A percentile compares a stretch with the other conserved stretches of the same genome.
Conservation (phyloP, 2,113 vertebrate species). For the Trematomus loennbergii region DNA sequence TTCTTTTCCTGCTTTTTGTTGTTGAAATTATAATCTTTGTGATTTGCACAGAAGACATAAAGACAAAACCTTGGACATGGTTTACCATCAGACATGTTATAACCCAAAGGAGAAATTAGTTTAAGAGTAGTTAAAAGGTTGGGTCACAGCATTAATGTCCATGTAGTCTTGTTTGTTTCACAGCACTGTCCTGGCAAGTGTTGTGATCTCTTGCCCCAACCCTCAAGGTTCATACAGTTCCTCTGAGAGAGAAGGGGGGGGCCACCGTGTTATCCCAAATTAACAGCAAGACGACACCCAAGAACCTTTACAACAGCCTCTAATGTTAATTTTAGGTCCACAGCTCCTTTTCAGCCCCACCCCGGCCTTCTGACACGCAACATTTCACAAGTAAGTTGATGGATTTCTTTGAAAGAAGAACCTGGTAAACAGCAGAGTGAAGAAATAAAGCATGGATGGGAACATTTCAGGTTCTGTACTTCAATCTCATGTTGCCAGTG, state of each 20-base stretch:
- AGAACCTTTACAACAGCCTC: background rate
- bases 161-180: constrained; percentile 13
- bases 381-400: constrained; percentile 31
- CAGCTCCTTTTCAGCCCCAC: constrained; percentile 67
- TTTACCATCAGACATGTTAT: too few relatives aligned
- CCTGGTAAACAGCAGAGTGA: constrained; percentile 19
- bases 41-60: too few relatives aligned
- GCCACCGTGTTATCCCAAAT: constrained; percentile 11
- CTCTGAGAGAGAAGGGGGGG: background rate
- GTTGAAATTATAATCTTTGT: too few relatives aligned
- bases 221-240: background rate
- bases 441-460: background rate
- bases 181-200: background rate
- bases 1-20: too few relatives aligned
- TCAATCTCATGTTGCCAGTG: constrained; percentile 2
- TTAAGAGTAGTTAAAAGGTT: too few relatives aligned
- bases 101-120: background rate
- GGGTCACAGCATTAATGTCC: too few relatives aligned
- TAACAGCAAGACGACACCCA: constrained; percentile 38
- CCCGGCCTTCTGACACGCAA: constrained; percentile 41
- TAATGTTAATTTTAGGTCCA: constrained; percentile 70
- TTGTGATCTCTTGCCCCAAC: constrained; percentile 1
- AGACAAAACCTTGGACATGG: too few relatives aligned
- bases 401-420: constrained; percentile 23
- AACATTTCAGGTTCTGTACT: background rate